A percentile compares a stretch with the other conserved stretches of the same genome.
Evolutionary conservation across 2,888 invertebrate genomes (phyloP).

Genomic region (Stomorhina lunata): DNA sequence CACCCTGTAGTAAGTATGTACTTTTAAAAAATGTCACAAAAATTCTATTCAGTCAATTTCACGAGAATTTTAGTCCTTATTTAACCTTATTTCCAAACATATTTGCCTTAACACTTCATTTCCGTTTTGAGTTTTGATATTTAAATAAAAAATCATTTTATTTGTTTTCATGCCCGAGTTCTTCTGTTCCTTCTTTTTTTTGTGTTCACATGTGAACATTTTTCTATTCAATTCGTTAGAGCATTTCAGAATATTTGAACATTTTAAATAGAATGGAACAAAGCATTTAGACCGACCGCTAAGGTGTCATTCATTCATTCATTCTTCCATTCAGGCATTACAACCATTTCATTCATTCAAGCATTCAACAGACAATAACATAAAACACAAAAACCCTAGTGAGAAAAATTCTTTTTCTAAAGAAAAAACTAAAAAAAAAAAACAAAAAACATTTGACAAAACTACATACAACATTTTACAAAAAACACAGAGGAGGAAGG

Average conservation of each 20-base stretch:
- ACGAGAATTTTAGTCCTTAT: too few species aligned
- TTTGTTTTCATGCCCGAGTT: neutral
- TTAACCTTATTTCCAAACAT: neutral
- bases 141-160: slow-evolving; percentile 7
- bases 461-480: neutral
- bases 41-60: too few species aligned
- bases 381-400: slow-evolving; percentile 2
- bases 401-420: slow-evolving; percentile 35
- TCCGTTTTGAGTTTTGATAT: neutral
- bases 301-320: slow-evolving; percentile 47
- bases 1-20: too few species aligned
- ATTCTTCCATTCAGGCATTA: neutral
- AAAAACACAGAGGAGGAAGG: too few species aligned
- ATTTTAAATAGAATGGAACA: slow-evolving; percentile 36
- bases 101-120: slow-evolving; percentile 27
- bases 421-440: neutral
- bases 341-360: neutral
- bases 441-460: slow-evolving; percentile 36
- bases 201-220: neutral
- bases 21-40: too few species aligned
- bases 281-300: slow-evolving; percentile 16
- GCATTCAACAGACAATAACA: neutral
- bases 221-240: neutral
- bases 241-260: slow-evolving; percentile 14
- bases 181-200: neutral